These are phyloP conservation scores for Paracentrotus lividus DNA, from an alignment of 53 echinoderm and acorn worm species.

Conservation along the genomic window DNA sequence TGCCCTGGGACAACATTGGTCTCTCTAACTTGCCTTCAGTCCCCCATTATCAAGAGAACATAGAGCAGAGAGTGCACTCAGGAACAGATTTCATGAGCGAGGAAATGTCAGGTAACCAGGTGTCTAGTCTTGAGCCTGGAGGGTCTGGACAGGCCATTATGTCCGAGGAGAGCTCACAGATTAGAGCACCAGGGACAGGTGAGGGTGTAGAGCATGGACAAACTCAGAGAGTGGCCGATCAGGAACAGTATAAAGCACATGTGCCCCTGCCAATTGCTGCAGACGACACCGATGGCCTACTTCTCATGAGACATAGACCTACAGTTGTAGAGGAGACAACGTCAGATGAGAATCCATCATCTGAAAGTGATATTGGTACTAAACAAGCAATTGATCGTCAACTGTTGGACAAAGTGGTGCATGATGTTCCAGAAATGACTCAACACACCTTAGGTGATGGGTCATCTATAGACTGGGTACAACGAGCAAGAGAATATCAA, in stretches of 20 bases:
- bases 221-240: neutral
- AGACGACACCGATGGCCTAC: slow-evolving; percentile 12
- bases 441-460: neutral
- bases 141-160: neutral
- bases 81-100: neutral
- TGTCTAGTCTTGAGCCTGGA: neutral
- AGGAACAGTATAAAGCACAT: neutral
- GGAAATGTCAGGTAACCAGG: neutral
- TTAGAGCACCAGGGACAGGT: neutral
- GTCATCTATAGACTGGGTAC: slow-evolving; percentile 47
- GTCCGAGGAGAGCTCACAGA: neutral
- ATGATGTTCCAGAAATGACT: neutral
- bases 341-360: neutral
- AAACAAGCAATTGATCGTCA: neutral
- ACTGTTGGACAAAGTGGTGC: slow-evolving; percentile 26
- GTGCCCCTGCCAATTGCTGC: neutral
- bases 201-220: neutral
- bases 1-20: slow-evolving; percentile 43
- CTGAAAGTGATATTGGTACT: slow-evolving; percentile 22
- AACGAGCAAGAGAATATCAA: slow-evolving; percentile 73
- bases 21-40: neutral
- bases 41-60: neutral
- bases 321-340: neutral
- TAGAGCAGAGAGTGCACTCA: neutral
- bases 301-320: slow-evolving; percentile 6